Percentiles rank a stretch among this genome's conserved stretches.
phyloP scores from a whole-genome alignment of 1,140 invertebrate species.

The Eumaeus atala region DNA sequence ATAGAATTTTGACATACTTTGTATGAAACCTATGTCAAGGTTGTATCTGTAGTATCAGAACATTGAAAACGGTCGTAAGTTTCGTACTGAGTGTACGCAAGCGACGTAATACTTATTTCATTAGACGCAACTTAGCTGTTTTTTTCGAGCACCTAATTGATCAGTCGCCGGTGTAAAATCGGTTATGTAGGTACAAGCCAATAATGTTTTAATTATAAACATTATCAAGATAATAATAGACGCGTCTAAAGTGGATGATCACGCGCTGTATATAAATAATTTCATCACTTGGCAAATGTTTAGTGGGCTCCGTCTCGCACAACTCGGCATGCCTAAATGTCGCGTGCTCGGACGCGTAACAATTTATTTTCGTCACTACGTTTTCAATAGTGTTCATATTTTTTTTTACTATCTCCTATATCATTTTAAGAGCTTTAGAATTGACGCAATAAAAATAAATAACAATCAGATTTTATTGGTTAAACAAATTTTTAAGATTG shows the following conservation, averaged over 20 bases:
- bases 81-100: no score
- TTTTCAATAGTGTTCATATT: neutral
- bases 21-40: no score
- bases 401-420: neutral
- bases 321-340: constrained; percentile 37
- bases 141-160: no score
- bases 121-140: neutral
- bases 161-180: no score
- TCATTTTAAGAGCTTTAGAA: neutral
- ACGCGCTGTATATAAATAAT: constrained; percentile 58
- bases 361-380: constrained; percentile 32
- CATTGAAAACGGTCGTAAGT: no score
- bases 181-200: neutral
- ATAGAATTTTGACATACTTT: no score
- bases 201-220: constrained; percentile 13
- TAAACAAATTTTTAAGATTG: no score
- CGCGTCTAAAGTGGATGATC: constrained; percentile 46
- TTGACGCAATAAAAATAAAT: neutral
- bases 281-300: constrained; percentile 63
- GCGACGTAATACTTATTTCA: neutral
- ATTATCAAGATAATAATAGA: constrained; percentile 57
- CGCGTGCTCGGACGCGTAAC: constrained; percentile 32
- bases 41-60: no score
- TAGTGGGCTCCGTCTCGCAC: constrained; percentile 26
- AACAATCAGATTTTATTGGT: no score